These are phyloP conservation scores for Pycnomerus fuliginosus DNA, from an alignment of 2,888 invertebrate species.

Conservation along the genomic window DNA sequence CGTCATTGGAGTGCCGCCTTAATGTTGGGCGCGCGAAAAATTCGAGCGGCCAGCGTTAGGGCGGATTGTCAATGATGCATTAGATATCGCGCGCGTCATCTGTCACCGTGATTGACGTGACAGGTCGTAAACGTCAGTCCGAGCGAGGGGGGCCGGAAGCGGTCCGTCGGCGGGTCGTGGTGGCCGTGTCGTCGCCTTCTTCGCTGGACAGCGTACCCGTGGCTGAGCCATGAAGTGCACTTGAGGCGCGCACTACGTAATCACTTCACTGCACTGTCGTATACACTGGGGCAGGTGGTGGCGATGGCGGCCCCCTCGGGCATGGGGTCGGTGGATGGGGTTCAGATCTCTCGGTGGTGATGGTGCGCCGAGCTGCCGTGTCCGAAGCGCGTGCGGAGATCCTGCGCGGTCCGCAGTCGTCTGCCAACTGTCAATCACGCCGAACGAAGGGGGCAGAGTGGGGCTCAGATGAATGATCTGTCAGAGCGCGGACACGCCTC, in stretches of 20 bases:
- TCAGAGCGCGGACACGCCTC: constrained; percentile 48
- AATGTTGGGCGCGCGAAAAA: not conserved
- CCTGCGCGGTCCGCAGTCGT: constrained; percentile 66
- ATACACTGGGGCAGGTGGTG: constrained; percentile 34
- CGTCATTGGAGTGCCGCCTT: not conserved
- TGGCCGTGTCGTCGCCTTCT: constrained; percentile 35
- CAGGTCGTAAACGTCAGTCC: not conserved
- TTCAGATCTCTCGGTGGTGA: constrained; percentile 35
- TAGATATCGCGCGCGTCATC: not conserved
- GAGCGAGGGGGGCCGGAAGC: not conserved
- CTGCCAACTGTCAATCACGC: constrained; percentile 68
- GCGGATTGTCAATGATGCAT: not conserved
- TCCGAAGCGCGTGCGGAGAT: constrained; percentile 55
- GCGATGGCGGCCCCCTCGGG: constrained; percentile 34
- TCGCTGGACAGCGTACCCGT: constrained; percentile 66
- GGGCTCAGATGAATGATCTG: constrained; percentile 57
- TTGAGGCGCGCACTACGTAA: constrained; percentile 26
- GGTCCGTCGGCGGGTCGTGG: constrained; percentile 14
- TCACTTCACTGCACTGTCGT: constrained; percentile 37
- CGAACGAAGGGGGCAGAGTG: constrained; percentile 57
- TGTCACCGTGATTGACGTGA: not conserved
- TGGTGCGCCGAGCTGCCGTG: constrained; percentile 40
- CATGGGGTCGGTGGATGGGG: constrained; percentile 32
- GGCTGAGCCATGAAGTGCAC: constrained; percentile 82
- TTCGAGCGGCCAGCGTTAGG: not conserved